Evolutionary conservation across 2,888 invertebrate genomes (phyloP).

Genomic region (Chymomyza amoena): DNA sequence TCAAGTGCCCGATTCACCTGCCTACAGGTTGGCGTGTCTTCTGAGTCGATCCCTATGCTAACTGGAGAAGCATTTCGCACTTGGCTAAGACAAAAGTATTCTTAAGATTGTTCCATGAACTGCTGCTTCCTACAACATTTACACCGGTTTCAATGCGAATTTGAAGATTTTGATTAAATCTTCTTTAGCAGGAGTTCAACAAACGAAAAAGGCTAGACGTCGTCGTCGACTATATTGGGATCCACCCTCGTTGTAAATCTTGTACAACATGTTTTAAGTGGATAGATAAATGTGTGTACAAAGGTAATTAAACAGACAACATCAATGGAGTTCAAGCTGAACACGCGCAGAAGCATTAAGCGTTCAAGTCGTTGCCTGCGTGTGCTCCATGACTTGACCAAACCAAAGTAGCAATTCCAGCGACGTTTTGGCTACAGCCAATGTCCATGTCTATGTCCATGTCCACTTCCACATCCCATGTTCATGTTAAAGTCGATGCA

Average conservation of each 20-base stretch:
- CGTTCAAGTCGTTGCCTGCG: constrained; percentile 12
- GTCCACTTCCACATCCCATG: background rate
- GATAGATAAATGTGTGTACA: constrained; percentile 21
- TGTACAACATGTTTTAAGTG: constrained; percentile 13
- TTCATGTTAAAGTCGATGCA: background rate
- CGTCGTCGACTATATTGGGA: too few relatives aligned
- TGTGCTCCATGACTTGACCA: constrained; percentile 45
- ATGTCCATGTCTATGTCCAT: background rate
- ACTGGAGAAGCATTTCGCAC: too few relatives aligned
- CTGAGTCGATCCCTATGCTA: too few relatives aligned
- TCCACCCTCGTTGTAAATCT: constrained; percentile 19
- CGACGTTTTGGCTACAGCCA: background rate
- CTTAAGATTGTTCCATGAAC: too few relatives aligned
- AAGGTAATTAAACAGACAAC: constrained; percentile 61
- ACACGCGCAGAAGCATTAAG: background rate
- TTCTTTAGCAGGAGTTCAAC: too few relatives aligned
- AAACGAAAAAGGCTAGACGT: too few relatives aligned
- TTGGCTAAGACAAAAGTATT: too few relatives aligned
- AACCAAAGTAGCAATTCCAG: background rate
- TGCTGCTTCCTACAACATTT: too few relatives aligned
- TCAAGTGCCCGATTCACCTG: too few relatives aligned
- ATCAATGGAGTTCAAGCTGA: constrained; percentile 43
- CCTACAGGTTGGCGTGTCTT: too few relatives aligned
- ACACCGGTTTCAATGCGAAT: too few relatives aligned
- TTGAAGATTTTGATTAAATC: too few relatives aligned